phyloP scores from a whole-genome alignment of 2,797 vertebrate species.

The Hapalemur alaotrensis region DNA sequence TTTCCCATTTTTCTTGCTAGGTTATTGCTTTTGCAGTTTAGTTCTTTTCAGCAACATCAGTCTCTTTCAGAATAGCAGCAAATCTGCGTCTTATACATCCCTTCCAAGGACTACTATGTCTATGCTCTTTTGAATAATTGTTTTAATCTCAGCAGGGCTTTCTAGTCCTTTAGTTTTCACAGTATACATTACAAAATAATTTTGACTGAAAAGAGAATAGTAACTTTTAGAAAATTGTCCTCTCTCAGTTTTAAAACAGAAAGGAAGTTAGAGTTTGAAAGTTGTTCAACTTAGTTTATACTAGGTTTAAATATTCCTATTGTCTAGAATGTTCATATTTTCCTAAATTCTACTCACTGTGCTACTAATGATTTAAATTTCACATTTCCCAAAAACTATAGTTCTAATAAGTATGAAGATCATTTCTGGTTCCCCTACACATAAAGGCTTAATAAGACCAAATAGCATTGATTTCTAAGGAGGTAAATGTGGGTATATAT shows the following conservation, averaged over 20 bases:
- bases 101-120: not conserved
- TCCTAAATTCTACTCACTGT: not conserved
- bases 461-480: not conserved
- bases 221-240: not conserved
- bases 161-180: not conserved
- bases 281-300: not conserved
- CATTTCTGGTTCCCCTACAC: not conserved
- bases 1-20: not conserved
- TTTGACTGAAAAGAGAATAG: not conserved
- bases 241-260: not conserved
- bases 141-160: not conserved
- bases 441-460: not conserved
- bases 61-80: not conserved
- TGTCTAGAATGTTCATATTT: not conserved
- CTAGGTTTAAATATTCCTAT: not conserved
- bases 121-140: not conserved
- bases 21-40: not conserved
- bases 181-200: not conserved
- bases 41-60: not conserved
- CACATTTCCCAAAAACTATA: not conserved
- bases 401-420: not conserved
- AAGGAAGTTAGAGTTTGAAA: not conserved
- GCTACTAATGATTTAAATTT: not conserved
- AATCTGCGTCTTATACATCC: not conserved
- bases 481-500: not conserved